A percentile compares a stretch with the other conserved stretches of the same genome.
Evolutionary conservation across 2,113 vertebrate species (phyloP).

Genomic region (Cyprinodon variegatus): DNA sequence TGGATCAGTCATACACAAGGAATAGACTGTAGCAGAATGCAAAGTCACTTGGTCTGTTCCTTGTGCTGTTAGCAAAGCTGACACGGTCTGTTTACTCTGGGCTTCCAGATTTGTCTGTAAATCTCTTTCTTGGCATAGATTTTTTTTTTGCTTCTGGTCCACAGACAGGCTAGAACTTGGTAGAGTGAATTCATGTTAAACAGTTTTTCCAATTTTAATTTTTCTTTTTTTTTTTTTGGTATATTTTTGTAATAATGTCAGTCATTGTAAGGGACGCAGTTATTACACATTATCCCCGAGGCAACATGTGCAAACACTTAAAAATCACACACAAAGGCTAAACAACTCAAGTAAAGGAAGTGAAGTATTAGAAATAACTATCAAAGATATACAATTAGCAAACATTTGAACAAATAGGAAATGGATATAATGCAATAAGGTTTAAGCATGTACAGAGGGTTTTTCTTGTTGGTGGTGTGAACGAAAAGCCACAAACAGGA

Average conservation of each 20-base stretch:
- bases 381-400: conserved; percentile 48
- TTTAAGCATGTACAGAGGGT: conserved; percentile 15
- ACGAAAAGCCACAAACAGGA: conserved; percentile 64
- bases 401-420: conserved; percentile 1
- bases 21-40: not conserved
- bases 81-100: conserved; percentile 8
- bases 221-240: not conserved
- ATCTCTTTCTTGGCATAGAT: not conserved
- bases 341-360: conserved; percentile 61
- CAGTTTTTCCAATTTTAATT: not conserved
- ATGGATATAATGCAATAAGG: conserved; percentile 15
- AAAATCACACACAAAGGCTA: conserved; percentile 46
- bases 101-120: conserved; percentile 15
- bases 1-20: not conserved
- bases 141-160: not conserved
- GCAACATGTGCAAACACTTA: conserved; percentile 66
- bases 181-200: not conserved
- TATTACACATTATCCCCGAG: not conserved
- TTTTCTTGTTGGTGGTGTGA: conserved; percentile 33
- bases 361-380: conserved; percentile 51
- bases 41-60: conserved; percentile 6
- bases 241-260: not conserved
- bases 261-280: not conserved
- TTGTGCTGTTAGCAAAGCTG: conserved; percentile 7
- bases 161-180: not conserved